Evolutionary conservation across 2,113 vertebrate genomes (phyloP), one percentile per base, ranked within the genome.

Genomic region (Zosterops hypoxanthus): DNA sequence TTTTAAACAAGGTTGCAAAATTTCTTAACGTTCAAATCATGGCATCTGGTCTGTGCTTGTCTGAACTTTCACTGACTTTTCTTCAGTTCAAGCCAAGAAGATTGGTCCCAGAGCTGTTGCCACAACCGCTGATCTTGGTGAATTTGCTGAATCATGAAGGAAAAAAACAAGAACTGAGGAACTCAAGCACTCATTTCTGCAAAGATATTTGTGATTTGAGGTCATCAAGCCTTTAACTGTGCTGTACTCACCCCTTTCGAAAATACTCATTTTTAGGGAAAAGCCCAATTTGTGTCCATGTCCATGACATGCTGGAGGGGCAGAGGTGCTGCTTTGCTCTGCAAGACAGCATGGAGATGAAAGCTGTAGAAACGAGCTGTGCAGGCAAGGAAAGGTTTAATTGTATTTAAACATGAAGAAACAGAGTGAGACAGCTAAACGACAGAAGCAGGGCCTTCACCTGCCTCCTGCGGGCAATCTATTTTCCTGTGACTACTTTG

Each of bases 11-110:
- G 41, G 24, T 73, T 66, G 24, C 34, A 92, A 84, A 61, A 90
- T 86, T 83, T 93, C 71, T 25, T 63, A 70, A 82, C 0, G 9
- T 46, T 93, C 31, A 86, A 73, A 88, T 90, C 29, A 65, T 53
- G 25, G 44, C 29, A 77, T 82, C 70, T 82, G 88, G 26, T 90
- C 90, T 88, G 42, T 81, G 53, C 82, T 94, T 95, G 79, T 73
- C 76, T 92, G 71, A 96, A 70, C 33, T 83, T 92, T 25, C 81
- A 47, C 60, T 92, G 52, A 80, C 44, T 86, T 90, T 90, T 90
- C 57, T 83, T 66, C 46, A 49, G 12, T 39, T 90, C 50, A 73
- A 86, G 63, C 34, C 42, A 81, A 81, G 66, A 90, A 73, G 85
- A 71, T 42, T 76, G 6, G 31, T 60, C 41, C 34, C 61, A 95